Evolutionary conservation across 2,888 invertebrate genomes (phyloP), one percentile per base, ranked within the genome.

Genomic region (Geophilus truncorum): DNA sequence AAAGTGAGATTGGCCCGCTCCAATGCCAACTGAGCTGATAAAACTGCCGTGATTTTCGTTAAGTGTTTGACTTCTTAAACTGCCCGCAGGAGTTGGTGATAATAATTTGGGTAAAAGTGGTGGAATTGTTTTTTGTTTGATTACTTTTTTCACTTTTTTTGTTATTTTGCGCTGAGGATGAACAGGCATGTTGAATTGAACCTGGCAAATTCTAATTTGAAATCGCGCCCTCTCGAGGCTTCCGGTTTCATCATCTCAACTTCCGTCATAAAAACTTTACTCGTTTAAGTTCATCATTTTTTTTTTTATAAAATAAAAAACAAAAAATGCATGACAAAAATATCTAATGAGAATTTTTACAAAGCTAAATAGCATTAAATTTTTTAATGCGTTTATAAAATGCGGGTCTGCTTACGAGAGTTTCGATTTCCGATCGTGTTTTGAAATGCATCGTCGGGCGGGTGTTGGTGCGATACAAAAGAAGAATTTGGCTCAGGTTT

Each of bases 391-490:
- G 51, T 5, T 5, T 51, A 1, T 1, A n/a, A n/a, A n/a, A 7
- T 51, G 51, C 51, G 51, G n/a, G 51, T 1, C 21, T 51, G 9
- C 51, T 51, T 51, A n/a, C n/a, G 51, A 18, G 28, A n/a, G 51
- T 70, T 28, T 23, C 28, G 70, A 70, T 25, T 70, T 70, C 28
- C 10, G 25, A 12, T 25, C 25, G 25, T 45, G 12, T 4, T 45
- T 4, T 10, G n/a, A 70, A 70, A 94, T 96, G 94, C 90, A 96
- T 81, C 90, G 95, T 82, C 91, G 93, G 79, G 91, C 92, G 0
- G 96, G 96, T 62, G 90, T 96, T 34, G 96, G 95, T 81, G 96
- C 96, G 25, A 94, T 96, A 83, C 95, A 95, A 82, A 95, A 94
- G 85, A 94, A 95, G 85, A 93, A 92, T 86, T 86, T 93, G 70